Evolutionary conservation across 2,888 invertebrate species (phyloP).

Genomic region (Ischnura elegans): DNA sequence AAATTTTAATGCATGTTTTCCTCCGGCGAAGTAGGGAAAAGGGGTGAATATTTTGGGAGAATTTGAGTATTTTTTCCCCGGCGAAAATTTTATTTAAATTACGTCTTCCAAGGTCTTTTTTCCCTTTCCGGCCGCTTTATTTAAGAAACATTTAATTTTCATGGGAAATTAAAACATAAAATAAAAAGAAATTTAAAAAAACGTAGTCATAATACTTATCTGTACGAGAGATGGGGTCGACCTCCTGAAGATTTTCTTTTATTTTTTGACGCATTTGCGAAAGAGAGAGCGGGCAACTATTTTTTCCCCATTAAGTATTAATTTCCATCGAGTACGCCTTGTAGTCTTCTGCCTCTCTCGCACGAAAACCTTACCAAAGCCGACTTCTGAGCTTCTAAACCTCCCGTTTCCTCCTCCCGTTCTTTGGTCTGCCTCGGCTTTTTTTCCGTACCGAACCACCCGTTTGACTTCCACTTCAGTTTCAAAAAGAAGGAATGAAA

Average conservation of each 20-base stretch:
- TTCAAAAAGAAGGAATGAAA: too few relatives aligned
- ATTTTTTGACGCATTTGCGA: constrained; percentile 44
- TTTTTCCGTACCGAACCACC: not conserved
- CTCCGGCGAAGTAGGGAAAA: not conserved
- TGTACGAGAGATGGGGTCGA: too few relatives aligned
- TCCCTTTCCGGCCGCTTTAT: not conserved
- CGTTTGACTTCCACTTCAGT: not conserved
- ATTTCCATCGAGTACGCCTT: constrained; percentile 58
- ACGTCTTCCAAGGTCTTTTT: not conserved
- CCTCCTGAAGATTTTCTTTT: not conserved
- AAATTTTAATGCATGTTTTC: not conserved
- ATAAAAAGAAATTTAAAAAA: not conserved
- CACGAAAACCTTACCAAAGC: not conserved
- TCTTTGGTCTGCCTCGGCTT: not conserved
- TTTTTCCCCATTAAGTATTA: constrained; percentile 59
- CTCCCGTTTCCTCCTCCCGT: not conserved
- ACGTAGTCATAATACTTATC: too few relatives aligned
- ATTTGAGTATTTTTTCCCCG: not conserved
- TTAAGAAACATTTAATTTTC: constrained; percentile 60
- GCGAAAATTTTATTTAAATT: constrained; percentile 10
- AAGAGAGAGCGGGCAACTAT: not conserved
- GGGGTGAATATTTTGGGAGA: too few relatives aligned
- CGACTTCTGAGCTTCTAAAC: not conserved
- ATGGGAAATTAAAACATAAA: constrained; percentile 22
- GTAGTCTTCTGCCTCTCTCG: not conserved